A percentile compares a stretch with the other conserved stretches of the same genome.
Evolutionary conservation across 2,888 invertebrate genomes (phyloP).

Genomic region (Metalampra italica): DNA sequence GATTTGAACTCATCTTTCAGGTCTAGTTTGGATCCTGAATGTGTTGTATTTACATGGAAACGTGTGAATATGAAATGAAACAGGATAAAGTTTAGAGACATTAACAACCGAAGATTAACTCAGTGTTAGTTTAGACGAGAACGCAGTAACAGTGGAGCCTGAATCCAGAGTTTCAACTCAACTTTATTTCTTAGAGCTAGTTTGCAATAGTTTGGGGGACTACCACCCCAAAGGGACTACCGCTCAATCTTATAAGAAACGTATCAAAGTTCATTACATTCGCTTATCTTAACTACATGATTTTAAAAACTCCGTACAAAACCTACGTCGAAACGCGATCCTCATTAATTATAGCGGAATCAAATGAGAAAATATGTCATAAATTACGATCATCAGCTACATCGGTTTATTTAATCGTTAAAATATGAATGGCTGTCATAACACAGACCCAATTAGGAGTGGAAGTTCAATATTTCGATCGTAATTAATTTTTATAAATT

Average conservation of each 20-base stretch:
- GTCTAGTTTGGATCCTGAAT: too few relatives aligned
- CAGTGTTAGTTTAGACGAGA: too few relatives aligned
- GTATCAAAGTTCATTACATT: constrained; percentile 15
- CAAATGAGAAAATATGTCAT: constrained; percentile 53
- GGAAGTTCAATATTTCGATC: constrained; percentile 26
- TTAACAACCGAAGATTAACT: too few relatives aligned
- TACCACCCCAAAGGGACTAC: constrained; percentile 15
- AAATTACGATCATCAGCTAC: constrained; percentile 39
- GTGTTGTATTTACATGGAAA: too few relatives aligned
- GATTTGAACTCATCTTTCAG: too few relatives aligned
- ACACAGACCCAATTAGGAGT: constrained; percentile 47
- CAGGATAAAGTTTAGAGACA: too few relatives aligned
- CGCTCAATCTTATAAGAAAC: constrained; percentile 24
- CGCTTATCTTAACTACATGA: constrained; percentile 33
- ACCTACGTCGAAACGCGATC: constrained; percentile 27
- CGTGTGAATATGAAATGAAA: too few relatives aligned
- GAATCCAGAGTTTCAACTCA: too few relatives aligned
- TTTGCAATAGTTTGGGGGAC: too few relatives aligned
- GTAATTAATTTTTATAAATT: constrained; percentile 58
- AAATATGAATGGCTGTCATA: constrained; percentile 42
- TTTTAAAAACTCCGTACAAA: constrained; percentile 28
- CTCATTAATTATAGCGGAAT: constrained; percentile 39
- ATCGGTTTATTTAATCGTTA: constrained; percentile 45
- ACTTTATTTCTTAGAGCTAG: too few relatives aligned
- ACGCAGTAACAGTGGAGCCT: too few relatives aligned